Evolutionary conservation across 2,113 vertebrate genomes (phyloP).

Genomic region (Cephalophus harveyi): DNA sequence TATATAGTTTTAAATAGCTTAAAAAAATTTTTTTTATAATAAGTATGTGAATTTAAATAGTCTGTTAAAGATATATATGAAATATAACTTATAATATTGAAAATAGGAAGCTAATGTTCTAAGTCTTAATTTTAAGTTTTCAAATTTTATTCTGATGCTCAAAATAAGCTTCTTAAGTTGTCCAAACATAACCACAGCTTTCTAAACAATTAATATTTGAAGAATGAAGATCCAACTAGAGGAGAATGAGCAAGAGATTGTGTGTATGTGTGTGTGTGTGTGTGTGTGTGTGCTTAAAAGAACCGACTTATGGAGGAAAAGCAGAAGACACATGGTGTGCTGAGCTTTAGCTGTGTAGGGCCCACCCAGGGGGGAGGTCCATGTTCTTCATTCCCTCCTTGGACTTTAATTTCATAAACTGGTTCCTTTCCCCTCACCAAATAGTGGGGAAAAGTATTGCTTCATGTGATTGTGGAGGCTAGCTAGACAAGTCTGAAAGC

Average conservation of each 20-base stretch:
- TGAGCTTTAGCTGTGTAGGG: conserved; percentile 48
- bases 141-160: background rate
- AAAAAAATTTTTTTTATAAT: background rate
- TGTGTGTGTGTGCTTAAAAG: background rate
- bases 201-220: background rate
- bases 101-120: background rate
- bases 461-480: background rate
- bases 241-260: background rate
- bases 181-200: background rate
- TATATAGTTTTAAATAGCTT: background rate
- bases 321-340: background rate
- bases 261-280: background rate
- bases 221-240: background rate
- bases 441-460: background rate
- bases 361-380: background rate
- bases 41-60: background rate
- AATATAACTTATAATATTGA: background rate
- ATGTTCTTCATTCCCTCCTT: background rate
- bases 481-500: background rate
- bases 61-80: background rate
- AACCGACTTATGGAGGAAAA: background rate
- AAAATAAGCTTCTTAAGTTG: background rate
- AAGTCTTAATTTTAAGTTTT: conserved; percentile 28
- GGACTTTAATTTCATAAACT: conserved; percentile 73
- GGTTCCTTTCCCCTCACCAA: conserved; percentile 31